A percentile compares a stretch with the other conserved stretches of the same genome.
Evolutionary conservation across 92 coral and sea anemone genomes (phyloP).

Genomic region (Porites evermanni): DNA sequence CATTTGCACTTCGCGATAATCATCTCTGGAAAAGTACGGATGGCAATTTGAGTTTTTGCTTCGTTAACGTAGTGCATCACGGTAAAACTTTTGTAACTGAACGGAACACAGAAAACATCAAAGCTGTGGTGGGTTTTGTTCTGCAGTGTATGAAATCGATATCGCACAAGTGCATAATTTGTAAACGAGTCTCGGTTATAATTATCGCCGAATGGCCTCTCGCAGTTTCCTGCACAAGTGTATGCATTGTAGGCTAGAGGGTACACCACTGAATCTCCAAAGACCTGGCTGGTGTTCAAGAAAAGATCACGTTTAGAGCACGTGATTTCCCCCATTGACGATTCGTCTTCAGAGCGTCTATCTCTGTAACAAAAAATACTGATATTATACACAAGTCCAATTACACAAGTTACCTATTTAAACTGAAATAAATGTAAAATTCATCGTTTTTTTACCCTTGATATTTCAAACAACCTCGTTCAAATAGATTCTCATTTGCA

Average conservation of each 20-base stretch:
- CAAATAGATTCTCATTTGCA: too few relatives aligned
- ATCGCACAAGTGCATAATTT: neutral
- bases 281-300: neutral
- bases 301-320: neutral
- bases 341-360: neutral
- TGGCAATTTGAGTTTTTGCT: neutral
- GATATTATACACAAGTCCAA: neutral
- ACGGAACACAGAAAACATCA: neutral
- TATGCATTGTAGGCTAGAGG: neutral
- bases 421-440: too few relatives aligned
- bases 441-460: too few relatives aligned
- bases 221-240: neutral
- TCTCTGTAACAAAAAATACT: neutral
- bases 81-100: neutral
- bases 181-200: neutral
- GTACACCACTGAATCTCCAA: neutral
- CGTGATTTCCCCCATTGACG: neutral
- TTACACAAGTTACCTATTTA: neutral
- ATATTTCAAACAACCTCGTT: too few relatives aligned
- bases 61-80: neutral
- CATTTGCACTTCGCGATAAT: neutral
- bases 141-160: neutral
- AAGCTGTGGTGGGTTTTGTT: neutral
- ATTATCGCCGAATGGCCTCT: neutral
- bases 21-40: neutral